phyloP scores from a whole-genome alignment of 2,113 vertebrate species.

The Cyanoderma ruficeps region DNA sequence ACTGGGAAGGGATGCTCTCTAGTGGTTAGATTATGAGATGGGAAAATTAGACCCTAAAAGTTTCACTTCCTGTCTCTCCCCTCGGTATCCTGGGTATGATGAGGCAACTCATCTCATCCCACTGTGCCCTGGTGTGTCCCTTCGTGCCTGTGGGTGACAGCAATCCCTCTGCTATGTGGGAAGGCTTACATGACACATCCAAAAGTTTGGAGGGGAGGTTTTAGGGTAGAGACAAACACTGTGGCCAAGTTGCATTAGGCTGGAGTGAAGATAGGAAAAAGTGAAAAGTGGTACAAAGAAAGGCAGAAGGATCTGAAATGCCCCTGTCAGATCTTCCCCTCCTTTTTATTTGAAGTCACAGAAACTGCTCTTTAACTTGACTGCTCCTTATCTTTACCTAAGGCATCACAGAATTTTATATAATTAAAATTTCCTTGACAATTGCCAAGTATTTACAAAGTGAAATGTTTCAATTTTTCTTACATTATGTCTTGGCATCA shows the following conservation, averaged over 20 bases:
- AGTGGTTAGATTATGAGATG: conserved; percentile 25
- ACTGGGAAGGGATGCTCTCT: conserved; percentile 66
- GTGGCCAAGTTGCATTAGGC: neutral
- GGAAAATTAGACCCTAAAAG: neutral
- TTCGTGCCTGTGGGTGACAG: neutral
- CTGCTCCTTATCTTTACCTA: conserved; percentile 40
- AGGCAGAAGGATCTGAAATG: neutral
- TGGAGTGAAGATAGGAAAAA: neutral
- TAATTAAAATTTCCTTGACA: conserved; percentile 73
- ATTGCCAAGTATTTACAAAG: conserved; percentile 73
- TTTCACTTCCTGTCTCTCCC: conserved; percentile 3
- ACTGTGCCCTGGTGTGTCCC: neutral
- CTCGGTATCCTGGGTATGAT: accelerated
- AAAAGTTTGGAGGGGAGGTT: neutral
- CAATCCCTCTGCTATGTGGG: neutral
- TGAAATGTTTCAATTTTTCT: conserved; percentile 75
- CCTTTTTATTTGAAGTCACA: neutral
- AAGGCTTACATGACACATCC: neutral
- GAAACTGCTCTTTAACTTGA: conserved; percentile 20
- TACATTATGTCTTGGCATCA: conserved; percentile 72
- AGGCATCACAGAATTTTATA: conserved; percentile 18
- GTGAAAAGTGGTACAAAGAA: neutral
- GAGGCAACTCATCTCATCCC: neutral
- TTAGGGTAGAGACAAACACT: neutral
- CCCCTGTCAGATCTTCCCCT: neutral